phyloP scores from a whole-genome alignment of 2,113 vertebrate genomes.

The Anolis carolinensis region DNA sequence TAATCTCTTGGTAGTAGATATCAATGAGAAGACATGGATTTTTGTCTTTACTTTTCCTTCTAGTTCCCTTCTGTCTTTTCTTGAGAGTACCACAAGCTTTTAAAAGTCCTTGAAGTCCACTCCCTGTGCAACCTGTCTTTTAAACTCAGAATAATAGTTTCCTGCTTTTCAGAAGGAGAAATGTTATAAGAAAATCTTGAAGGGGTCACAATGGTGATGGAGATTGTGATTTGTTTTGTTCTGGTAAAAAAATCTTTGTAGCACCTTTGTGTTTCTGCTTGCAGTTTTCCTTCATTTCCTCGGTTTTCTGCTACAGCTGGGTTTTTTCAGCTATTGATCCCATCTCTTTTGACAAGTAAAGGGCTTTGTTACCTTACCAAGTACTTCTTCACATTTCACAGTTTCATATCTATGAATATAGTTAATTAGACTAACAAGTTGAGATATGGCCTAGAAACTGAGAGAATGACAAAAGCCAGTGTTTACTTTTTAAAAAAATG shows the following conservation, averaged over 20 bases:
- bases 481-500: too few species aligned
- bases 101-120: background rate
- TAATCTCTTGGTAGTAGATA: background rate
- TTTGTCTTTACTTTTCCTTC: background rate
- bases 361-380: too few species aligned
- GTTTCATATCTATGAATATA: too few species aligned
- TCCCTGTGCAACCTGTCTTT: background rate
- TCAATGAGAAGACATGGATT: background rate
- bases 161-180: background rate
- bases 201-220: background rate
- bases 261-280: background rate
- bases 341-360: background rate
- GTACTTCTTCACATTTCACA: too few species aligned
- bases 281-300: background rate
- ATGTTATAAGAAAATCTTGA: background rate
- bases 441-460: too few species aligned
- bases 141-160: background rate
- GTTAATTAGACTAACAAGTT: too few species aligned
- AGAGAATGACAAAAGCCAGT: too few species aligned
- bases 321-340: background rate
- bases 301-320: background rate
- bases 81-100: background rate
- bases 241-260: background rate
- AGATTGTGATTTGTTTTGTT: background rate
- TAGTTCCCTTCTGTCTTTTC: background rate